phyloP scores from a whole-genome alignment of 2,888 invertebrate genomes.

The Chrysolina haemoptera region DNA sequence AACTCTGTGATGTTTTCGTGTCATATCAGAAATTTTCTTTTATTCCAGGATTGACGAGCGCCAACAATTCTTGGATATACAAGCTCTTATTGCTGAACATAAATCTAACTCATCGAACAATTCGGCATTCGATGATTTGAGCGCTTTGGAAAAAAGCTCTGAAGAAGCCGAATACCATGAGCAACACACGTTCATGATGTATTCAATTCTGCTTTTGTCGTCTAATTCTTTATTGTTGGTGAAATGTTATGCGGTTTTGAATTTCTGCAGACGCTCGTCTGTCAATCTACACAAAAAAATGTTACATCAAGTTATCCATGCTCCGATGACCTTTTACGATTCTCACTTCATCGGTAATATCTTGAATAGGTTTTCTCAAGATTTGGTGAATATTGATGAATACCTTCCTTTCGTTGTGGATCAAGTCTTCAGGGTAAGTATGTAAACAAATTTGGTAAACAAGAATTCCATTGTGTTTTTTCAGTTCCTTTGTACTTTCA shows the following conservation, averaged over 20 bases:
- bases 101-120: conserved; percentile 18
- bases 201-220: conserved; percentile 49
- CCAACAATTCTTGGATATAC: conserved; percentile 40
- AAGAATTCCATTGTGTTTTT: not conserved
- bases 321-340: conserved; percentile 61
- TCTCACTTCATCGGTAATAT: conserved; percentile 62
- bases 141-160: conserved; percentile 37
- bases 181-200: conserved; percentile 14
- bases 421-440: conserved; percentile 51
- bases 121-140: conserved; percentile 40
- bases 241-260: too few species aligned
- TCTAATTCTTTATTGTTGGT: too few species aligned
- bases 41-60: conserved; percentile 54
- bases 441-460: not conserved
- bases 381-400: conserved; percentile 60
- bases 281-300: conserved; percentile 59
- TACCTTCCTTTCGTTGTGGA: conserved; percentile 51
- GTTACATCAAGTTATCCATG: conserved; percentile 55
- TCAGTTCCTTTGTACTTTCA: too few species aligned
- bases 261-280: conserved; percentile 54
- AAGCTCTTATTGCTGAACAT: conserved; percentile 7
- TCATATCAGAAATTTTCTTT: not conserved
- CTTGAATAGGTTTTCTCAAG: conserved; percentile 62
- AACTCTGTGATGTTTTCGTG: too few species aligned
- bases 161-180: not conserved